phyloP scores from a whole-genome alignment of 2,113 vertebrate genomes.

The Hassar affinis region DNA sequence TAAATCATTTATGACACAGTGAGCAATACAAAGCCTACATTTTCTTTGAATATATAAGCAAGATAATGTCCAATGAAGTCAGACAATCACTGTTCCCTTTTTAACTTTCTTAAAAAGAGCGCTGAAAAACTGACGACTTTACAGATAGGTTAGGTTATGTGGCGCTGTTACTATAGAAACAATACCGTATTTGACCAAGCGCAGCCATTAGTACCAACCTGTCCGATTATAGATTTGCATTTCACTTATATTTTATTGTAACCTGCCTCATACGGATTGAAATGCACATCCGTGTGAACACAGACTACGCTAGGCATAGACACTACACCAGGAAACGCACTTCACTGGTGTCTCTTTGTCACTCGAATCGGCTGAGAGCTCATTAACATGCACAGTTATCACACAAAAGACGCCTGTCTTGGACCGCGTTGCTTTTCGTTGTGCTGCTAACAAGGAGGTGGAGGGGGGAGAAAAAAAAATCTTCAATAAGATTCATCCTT shows the following conservation, averaged over 20 bases:
- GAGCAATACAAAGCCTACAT: too few species aligned
- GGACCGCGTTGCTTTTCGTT: neutral
- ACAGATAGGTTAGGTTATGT: too few species aligned
- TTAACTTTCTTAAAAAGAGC: too few species aligned
- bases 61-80: too few species aligned
- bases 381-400: slow-evolving; percentile 23
- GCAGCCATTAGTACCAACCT: too few species aligned
- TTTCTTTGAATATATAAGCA: too few species aligned
- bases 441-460: neutral
- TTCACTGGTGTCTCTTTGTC: neutral
- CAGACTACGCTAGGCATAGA: slow-evolving; percentile 47
- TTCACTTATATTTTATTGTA: neutral
- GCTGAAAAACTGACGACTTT: too few species aligned
- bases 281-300: slow-evolving; percentile 40
- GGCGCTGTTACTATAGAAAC: too few species aligned
- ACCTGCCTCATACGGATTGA: neutral
- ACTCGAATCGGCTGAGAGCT: neutral
- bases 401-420: neutral
- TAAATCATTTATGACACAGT: too few species aligned
- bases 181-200: too few species aligned
- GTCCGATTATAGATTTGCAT: too few species aligned
- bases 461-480: neutral
- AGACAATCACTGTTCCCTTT: too few species aligned
- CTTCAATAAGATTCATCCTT: neutral
- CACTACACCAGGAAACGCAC: neutral